Evolutionary conservation across 2,888 invertebrate genomes (phyloP), one percentile per base, ranked within the genome.

Genomic region (Plagodis pulveraria): DNA sequence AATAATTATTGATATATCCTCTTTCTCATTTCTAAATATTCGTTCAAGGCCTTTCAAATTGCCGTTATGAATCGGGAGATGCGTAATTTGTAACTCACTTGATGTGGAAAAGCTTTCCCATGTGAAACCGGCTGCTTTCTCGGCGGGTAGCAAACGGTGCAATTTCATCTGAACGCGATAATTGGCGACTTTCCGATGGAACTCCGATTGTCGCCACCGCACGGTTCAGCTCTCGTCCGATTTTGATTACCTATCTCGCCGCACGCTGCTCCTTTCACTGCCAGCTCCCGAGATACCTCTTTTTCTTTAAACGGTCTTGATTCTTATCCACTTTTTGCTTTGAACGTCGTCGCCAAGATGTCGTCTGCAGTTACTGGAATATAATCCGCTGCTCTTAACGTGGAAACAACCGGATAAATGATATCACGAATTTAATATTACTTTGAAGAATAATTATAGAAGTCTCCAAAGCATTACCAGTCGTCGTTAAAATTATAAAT

Each of bases 401-500:
- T 48, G 22, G 33, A 55, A 49, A 52, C 42, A 22, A 22, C 22
- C 22, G 22, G 22, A 22, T 22, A 22, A 22, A 22, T 4, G 22
- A 22, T 4, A 22, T 22, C 22, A 22, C 2, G 1, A 22, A 22
- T 22, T 22, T 2, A 22, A 22, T 22, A 22, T 22, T 22, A 22
- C 22, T 4, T 22, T 22, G 22, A 4, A 22, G 22, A 22, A 22
- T 2, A 36, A 45, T 38, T 8, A 6, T 34, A 38, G 1, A 9
- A 6, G 38, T 11, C 38, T 32, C 22, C 36, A 47, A 10, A 7
- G 12, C 5, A 43, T 57, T 40, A 42, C n/a, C 51, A 54, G 42
- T 36, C 38, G 36, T n/a, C 53, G 48, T 50, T 40, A 44, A 54
- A 54, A 61, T 64, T 53, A 64, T 59, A 51, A 59, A 65, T 60